A percentile compares a stretch with the other conserved stretches of the same genome.
These are phyloP conservation scores for Phaedon cochleariae DNA, from an alignment of 2,888 invertebrate genomes.

Conservation along the genomic window DNA sequence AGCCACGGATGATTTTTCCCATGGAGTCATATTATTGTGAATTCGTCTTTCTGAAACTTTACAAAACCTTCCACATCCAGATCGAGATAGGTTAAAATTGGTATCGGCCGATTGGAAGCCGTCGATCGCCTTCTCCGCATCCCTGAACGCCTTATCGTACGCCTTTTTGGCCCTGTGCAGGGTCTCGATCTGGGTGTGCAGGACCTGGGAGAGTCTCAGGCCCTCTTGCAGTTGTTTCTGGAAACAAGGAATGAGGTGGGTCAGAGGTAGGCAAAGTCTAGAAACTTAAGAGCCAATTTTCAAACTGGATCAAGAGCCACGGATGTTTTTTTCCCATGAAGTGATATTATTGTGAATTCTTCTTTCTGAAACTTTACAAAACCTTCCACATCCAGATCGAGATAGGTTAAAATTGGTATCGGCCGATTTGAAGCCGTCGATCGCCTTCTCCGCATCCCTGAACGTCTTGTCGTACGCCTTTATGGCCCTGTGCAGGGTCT, in stretches of 20 bases:
- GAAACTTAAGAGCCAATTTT: too few relatives aligned
- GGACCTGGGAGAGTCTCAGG: constrained; percentile 72
- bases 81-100: constrained; percentile 92
- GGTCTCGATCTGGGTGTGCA: constrained; percentile 73
- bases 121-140: constrained; percentile 93
- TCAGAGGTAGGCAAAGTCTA: too few relatives aligned
- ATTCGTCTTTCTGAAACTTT: too few relatives aligned
- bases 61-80: constrained; percentile 94
- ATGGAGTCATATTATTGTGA: too few relatives aligned
- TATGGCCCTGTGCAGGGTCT: constrained; percentile 82
- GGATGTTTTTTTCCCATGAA: too few relatives aligned
- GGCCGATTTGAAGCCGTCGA: constrained; percentile 93
- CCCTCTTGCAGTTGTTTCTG: constrained; percentile 81
- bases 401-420: constrained; percentile 97
- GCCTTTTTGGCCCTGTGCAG: constrained; percentile 88
- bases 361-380: too few relatives aligned
- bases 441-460: constrained; percentile 94
- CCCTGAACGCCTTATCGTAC: constrained; percentile 91
- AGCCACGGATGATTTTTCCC: too few relatives aligned
- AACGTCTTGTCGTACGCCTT: constrained; percentile 95
- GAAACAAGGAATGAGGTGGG: constrained; percentile 37
- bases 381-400: constrained; percentile 91
- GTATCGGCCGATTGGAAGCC: constrained; percentile 96
- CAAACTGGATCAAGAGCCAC: too few relatives aligned
- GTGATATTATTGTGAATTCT: too few relatives aligned